Conservation (phyloP, 2,888 invertebrate species). For the Pammene fasciana region DNA sequence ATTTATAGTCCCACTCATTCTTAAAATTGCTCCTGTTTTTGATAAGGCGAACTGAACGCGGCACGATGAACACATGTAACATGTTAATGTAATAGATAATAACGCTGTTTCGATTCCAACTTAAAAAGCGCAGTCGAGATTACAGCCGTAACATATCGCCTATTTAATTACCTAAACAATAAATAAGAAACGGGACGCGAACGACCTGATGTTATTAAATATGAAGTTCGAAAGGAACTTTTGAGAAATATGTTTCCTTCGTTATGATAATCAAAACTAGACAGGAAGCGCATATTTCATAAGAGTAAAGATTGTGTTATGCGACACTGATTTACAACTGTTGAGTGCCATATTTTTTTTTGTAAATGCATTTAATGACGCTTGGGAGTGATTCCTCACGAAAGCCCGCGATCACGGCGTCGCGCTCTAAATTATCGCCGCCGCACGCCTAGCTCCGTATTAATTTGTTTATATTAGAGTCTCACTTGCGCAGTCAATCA, state of each 20-base stretch:
- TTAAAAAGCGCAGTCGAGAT: constrained; percentile 47
- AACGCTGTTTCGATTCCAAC: constrained; percentile 52
- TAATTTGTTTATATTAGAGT: constrained; percentile 83
- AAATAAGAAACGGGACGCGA: constrained; percentile 47
- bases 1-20: constrained; percentile 80
- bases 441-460: constrained; percentile 70
- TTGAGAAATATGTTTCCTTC: constrained; percentile 71
- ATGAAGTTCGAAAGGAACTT: constrained; percentile 58
- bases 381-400: constrained; percentile 57
- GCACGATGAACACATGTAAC: constrained; percentile 76
- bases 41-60: constrained; percentile 69
- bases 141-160: constrained; percentile 44
- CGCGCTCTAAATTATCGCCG: constrained; percentile 61
- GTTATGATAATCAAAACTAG: constrained; percentile 65
- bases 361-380: constrained; percentile 65
- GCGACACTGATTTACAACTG: constrained; percentile 67
- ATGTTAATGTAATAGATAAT: constrained; percentile 71
- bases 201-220: constrained; percentile 47
- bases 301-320: constrained; percentile 58
- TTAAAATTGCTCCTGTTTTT: constrained; percentile 78
- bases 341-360: constrained; percentile 66
- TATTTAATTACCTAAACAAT: constrained; percentile 51
- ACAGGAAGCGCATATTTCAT: constrained; percentile 70
- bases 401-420: constrained; percentile 50
- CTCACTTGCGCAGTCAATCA: constrained; percentile 83